Evolutionary conservation across 2,113 vertebrate genomes (phyloP).

Genomic region (Corapipo altera): DNA sequence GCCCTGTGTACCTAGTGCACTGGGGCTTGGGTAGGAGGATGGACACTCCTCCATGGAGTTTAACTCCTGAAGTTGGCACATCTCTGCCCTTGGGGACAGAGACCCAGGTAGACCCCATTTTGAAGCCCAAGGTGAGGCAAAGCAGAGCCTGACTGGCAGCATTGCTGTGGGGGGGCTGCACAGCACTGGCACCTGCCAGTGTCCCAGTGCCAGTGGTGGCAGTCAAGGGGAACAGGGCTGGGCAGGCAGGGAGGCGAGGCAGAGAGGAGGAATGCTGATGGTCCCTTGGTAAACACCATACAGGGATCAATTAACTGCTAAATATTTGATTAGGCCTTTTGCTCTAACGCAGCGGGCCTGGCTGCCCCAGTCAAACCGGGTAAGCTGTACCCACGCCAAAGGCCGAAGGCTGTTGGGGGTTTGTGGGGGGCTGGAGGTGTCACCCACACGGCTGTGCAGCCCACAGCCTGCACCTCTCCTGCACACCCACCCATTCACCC

Average conservation of each 20-base stretch:
- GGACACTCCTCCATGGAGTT: rapidly evolving
- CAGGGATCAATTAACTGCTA: conserved; percentile 79
- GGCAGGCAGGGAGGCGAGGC: background rate
- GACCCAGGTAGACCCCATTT: background rate
- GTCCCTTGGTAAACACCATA: conserved; percentile 59
- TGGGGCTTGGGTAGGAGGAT: background rate
- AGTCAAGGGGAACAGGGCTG: rapidly evolving
- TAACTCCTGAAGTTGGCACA: background rate
- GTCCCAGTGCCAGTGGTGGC: background rate
- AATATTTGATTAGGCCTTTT: conserved; percentile 76
- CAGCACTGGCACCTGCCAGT: rapidly evolving
- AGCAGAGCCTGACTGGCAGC: background rate
- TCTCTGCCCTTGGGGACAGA: background rate
- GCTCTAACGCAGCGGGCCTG: background rate
- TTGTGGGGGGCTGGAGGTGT: background rate
- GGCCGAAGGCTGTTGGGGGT: background rate
- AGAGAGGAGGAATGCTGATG: background rate
- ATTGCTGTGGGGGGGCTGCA: background rate
- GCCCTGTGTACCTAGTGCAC: rapidly evolving
- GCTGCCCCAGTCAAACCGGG: background rate
- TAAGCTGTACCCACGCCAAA: background rate
- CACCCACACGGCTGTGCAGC: no score
- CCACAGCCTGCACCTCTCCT: background rate
- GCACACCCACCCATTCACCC: background rate
- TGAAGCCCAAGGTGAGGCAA: background rate